Conservation (phyloP, 2,113 vertebrate genomes). For the Prolemur simus region DNA sequence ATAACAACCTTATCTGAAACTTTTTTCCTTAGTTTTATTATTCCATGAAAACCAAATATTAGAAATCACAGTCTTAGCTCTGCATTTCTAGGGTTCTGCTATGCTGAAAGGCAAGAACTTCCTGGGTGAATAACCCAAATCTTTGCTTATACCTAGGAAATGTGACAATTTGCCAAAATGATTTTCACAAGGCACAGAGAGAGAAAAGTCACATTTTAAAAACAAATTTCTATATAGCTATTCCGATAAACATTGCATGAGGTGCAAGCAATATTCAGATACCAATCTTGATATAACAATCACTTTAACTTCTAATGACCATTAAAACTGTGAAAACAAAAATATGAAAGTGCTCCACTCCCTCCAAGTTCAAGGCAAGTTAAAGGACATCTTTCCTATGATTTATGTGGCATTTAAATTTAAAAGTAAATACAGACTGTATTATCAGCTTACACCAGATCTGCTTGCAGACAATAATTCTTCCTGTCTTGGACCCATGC, state of each 20-base stretch:
- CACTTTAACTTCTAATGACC: constrained; percentile 28
- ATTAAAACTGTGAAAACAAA: constrained; percentile 58
- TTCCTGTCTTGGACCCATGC: constrained; percentile 84
- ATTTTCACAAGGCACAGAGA: background rate
- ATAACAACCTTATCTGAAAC: background rate
- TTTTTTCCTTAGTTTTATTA: background rate
- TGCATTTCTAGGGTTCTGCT: constrained; percentile 11
- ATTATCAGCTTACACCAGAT: constrained; percentile 85
- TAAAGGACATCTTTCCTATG: constrained; percentile 73
- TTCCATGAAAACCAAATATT: constrained; percentile 17
- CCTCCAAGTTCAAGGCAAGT: constrained; percentile 78
- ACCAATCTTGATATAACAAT: background rate
- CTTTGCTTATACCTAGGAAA: background rate
- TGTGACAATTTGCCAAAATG: background rate
- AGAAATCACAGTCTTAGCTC: background rate
- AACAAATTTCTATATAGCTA: background rate
- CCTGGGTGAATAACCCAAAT: background rate
- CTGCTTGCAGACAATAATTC: constrained; percentile 84
- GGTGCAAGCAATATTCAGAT: background rate
- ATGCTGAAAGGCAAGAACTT: constrained; percentile 11
- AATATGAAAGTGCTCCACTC: constrained; percentile 54
- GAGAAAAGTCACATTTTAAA: background rate
- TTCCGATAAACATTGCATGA: background rate
- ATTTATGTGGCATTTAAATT: constrained; percentile 79
- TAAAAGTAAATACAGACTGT: constrained; percentile 76